A percentile compares a stretch with the other conserved stretches of the same genome.
Evolutionary conservation across 2,797 vertebrate genomes (phyloP).

Genomic region (Helarctos malayanus): DNA sequence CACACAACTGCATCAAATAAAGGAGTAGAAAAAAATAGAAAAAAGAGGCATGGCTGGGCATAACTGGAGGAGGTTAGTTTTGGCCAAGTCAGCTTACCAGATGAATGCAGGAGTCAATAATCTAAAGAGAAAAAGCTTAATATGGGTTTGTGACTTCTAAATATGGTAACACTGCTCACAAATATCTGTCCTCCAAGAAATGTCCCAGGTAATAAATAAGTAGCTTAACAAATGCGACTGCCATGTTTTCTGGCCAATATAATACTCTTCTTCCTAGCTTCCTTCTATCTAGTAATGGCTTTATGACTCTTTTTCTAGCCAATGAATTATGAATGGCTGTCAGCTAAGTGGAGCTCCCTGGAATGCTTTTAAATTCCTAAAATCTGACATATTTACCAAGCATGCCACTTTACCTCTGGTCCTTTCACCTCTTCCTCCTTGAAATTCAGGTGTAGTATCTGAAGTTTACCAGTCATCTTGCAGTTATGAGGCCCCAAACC

Average conservation of each 20-base stretch:
- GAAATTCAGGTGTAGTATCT: not conserved
- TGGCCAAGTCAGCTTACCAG: not conserved
- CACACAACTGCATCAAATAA: not conserved
- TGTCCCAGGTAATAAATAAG: not conserved
- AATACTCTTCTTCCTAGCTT: not conserved
- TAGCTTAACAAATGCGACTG: not conserved
- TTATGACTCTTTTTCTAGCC: not conserved
- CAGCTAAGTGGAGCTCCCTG: not conserved
- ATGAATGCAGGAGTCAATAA: not conserved
- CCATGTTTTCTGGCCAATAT: not conserved
- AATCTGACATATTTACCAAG: not conserved
- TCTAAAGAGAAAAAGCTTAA: not conserved
- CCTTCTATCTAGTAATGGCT: not conserved
- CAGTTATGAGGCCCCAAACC: not conserved
- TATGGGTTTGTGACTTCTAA: not conserved
- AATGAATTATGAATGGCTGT: not conserved
- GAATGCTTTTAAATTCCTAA: constrained; percentile 3
- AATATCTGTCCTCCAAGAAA: not conserved
- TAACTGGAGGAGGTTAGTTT: not conserved
- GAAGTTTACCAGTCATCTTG: not conserved
- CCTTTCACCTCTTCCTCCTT: not conserved
- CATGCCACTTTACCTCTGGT: not conserved
- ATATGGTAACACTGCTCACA: not conserved
- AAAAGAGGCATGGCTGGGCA: not conserved
- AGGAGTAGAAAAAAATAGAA: not conserved